Percentiles rank a stretch among this genome's conserved stretches.
Evolutionary conservation across 2,797 vertebrate species (phyloP).

Genomic region (Bryconaethiops microstoma): DNA sequence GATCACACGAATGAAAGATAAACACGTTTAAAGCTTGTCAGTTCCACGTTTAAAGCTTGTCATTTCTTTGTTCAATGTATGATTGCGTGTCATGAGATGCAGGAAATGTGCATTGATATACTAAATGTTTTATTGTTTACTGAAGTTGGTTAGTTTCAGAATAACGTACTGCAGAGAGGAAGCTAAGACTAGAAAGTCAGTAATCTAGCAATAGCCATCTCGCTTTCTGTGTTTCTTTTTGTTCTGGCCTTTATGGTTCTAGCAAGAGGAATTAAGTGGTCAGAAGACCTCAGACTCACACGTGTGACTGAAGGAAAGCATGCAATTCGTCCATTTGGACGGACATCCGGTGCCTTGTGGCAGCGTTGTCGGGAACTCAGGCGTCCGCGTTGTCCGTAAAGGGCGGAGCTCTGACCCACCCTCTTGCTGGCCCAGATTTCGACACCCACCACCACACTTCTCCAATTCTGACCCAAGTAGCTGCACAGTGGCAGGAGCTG

Average conservation of each 20-base stretch:
- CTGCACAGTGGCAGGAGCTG: constrained; percentile 61
- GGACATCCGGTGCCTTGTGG: constrained; percentile 58
- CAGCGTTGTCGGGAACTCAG: constrained; percentile 53
- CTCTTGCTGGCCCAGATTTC: constrained; percentile 74
- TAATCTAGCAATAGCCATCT: constrained; percentile 28
- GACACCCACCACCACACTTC: constrained; percentile 81
- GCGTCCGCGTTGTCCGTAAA: constrained; percentile 56
- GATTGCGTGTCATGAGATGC: no score
- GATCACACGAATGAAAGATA: background rate
- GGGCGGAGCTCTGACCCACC: constrained; percentile 56
- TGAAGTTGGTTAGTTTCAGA: constrained; percentile 13
- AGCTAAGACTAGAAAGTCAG: constrained; percentile 38
- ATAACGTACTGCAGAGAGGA: background rate
- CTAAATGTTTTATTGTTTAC: background rate
- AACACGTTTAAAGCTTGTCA: no score
- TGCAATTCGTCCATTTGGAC: constrained; percentile 12
- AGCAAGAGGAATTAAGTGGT: constrained; percentile 9
- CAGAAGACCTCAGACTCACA: background rate
- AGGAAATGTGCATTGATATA: background rate
- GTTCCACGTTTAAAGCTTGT: no score
- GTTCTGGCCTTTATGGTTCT: background rate
- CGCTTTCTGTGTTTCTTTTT: constrained; percentile 22
- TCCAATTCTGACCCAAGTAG: constrained; percentile 73
- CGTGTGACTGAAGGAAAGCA: constrained; percentile 35
- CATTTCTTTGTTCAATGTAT: background rate